Conservation (phyloP, 2,888 invertebrate genomes). For the Chironomus tentans region DNA sequence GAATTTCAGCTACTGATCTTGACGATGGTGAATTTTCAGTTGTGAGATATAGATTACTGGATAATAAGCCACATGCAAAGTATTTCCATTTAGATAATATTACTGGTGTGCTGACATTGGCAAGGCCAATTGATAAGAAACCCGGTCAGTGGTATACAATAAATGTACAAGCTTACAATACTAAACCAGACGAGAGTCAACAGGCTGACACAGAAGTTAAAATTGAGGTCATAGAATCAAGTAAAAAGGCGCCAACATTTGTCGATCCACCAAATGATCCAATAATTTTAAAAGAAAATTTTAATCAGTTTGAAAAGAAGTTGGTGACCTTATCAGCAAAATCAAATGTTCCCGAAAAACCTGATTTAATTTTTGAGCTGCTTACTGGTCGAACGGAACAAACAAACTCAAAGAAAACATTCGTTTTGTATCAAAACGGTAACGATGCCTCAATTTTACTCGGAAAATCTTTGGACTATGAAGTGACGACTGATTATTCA, state of each 20-base stretch:
- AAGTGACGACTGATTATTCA: slow-evolving; percentile 73
- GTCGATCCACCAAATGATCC: slow-evolving; percentile 50
- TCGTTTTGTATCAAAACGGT: slow-evolving; percentile 57
- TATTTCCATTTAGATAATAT: slow-evolving; percentile 75
- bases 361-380: slow-evolving; percentile 67
- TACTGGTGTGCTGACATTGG: slow-evolving; percentile 72
- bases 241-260: slow-evolving; percentile 74
- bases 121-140: slow-evolving; percentile 37
- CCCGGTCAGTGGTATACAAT: slow-evolving; percentile 40
- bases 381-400: slow-evolving; percentile 76
- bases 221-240: slow-evolving; percentile 78
- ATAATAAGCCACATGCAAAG: slow-evolving; percentile 44
- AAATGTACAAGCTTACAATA: slow-evolving; percentile 40
- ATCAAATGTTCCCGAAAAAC: slow-evolving; percentile 67
- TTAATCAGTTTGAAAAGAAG: slow-evolving; percentile 57
- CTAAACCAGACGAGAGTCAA: slow-evolving; percentile 41
- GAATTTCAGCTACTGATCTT: slow-evolving; percentile 85
- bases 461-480: slow-evolving; percentile 70
- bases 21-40: slow-evolving; percentile 87
- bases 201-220: slow-evolving; percentile 67
- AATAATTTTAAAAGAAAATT: slow-evolving; percentile 63
- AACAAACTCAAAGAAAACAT: slow-evolving; percentile 74
- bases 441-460: slow-evolving; percentile 66
- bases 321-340: slow-evolving; percentile 65
- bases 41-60: slow-evolving; percentile 54